Evolutionary conservation across 2,797 vertebrate genomes (phyloP).

Genomic region (Poeciliopsis paucimaculata): DNA sequence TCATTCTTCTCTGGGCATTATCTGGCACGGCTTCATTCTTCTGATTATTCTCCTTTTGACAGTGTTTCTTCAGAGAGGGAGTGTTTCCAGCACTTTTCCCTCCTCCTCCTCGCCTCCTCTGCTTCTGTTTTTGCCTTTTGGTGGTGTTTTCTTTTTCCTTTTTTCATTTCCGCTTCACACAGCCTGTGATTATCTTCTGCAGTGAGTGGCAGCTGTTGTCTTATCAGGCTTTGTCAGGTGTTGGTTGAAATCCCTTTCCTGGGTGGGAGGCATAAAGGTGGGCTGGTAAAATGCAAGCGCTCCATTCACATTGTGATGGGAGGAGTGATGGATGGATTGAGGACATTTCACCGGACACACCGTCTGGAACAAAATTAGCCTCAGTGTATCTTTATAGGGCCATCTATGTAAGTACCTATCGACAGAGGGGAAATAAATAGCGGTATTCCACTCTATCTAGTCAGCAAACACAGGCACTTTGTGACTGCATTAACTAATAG

Average conservation of each 20-base stretch:
- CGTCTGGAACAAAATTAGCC: slow-evolving; percentile 19
- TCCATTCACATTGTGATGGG: slow-evolving; percentile 28
- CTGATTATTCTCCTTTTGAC: slow-evolving; percentile 56
- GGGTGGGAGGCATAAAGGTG: slow-evolving; percentile 57
- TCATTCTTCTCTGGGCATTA: slow-evolving; percentile 53
- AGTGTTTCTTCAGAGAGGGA: slow-evolving; percentile 53
- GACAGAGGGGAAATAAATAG: background rate
- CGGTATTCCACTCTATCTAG: background rate
- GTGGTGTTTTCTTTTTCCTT: background rate
- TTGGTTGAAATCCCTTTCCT: slow-evolving; percentile 62
- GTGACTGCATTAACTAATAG: background rate
- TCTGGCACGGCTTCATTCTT: slow-evolving; percentile 49
- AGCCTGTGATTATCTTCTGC: slow-evolving; percentile 62
- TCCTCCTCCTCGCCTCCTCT: slow-evolving; percentile 3
- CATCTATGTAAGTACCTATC: slow-evolving; percentile 3
- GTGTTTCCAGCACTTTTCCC: slow-evolving; percentile 33
- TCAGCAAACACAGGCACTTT: slow-evolving; percentile 2
- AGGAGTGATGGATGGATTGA: slow-evolving; percentile 21
- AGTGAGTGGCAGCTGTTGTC: slow-evolving; percentile 51
- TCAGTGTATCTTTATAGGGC: slow-evolving; percentile 22
- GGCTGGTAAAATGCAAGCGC: slow-evolving; percentile 63
- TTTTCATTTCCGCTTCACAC: slow-evolving; percentile 43
- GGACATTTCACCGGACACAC: slow-evolving; percentile 43
- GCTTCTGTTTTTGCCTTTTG: slow-evolving; percentile 32
- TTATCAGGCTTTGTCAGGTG: slow-evolving; percentile 77